Evolutionary conservation across 2,113 vertebrate species (phyloP).

Genomic region (Bambusicola thoracicus): DNA sequence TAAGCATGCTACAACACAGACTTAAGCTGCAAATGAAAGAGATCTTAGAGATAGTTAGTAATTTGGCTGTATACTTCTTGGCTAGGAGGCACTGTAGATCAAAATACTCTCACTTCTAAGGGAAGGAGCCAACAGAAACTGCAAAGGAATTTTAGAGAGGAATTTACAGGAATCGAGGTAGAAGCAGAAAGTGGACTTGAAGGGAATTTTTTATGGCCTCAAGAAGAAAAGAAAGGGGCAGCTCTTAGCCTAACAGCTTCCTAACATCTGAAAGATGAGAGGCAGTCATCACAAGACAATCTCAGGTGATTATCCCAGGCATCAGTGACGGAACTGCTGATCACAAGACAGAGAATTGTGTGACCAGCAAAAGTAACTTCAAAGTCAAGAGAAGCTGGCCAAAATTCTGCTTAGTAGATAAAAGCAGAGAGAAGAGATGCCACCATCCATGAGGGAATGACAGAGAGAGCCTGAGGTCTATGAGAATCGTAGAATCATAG

Average conservation of each 20-base stretch:
- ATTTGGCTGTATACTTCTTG: slow-evolving; percentile 17
- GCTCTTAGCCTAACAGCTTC: not conserved
- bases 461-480: not conserved
- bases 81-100: slow-evolving; percentile 22
- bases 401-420: not conserved
- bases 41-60: not conserved
- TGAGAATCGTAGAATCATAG: too few species aligned
- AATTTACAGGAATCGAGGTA: not conserved
- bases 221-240: not conserved
- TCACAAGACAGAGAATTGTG: not conserved
- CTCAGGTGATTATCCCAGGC: not conserved
- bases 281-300: not conserved
- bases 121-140: not conserved
- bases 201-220: not conserved
- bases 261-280: not conserved
- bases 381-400: not conserved
- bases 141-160: not conserved
- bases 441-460: not conserved
- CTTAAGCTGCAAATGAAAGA: slow-evolving; percentile 30
- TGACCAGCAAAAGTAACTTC: not conserved
- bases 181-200: not conserved
- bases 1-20: slow-evolving; percentile 45
- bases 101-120: not conserved
- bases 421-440: not conserved
- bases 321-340: not conserved